Evolutionary conservation across 2,888 invertebrate species (phyloP).

Genomic region (Dendrolimus pini): DNA sequence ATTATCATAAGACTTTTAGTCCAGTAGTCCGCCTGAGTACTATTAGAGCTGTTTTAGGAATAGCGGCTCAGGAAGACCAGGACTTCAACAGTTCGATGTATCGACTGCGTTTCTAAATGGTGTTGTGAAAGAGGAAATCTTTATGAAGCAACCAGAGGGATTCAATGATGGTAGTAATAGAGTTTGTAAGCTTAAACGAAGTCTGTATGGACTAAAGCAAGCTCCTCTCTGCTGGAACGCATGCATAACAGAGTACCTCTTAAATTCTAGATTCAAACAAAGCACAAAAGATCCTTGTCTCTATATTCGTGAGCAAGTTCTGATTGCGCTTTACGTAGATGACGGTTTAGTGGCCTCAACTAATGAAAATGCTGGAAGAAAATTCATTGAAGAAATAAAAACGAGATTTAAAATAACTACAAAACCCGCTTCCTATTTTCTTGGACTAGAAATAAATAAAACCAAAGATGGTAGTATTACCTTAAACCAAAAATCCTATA

Average conservation of each 20-base stretch:
- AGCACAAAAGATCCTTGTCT: conserved; percentile 4
- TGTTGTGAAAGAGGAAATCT: conserved; percentile 2
- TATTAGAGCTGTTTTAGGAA: no score
- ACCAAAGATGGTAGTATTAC: no score
- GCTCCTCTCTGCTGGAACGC: conserved; percentile 10
- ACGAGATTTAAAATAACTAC: neutral
- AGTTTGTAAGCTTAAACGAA: conserved; percentile 3
- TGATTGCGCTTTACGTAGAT: neutral
- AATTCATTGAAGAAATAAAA: neutral
- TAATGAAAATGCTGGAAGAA: neutral
- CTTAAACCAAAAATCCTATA: no score
- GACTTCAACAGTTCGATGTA: conserved; percentile 1
- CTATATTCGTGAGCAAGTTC: neutral
- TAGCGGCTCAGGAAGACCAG: neutral
- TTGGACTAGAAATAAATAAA: no score
- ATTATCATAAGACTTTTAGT: conserved; percentile 9
- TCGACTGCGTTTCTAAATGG: conserved; percentile 1
- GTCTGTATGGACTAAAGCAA: conserved; percentile 9
- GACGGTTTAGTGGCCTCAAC: neutral
- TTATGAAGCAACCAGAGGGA: conserved; percentile 4
- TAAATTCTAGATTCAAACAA: neutral
- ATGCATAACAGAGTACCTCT: conserved; percentile 1
- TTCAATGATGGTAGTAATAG: conserved; percentile 1
- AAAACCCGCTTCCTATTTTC: no score
- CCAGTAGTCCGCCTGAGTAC: conserved; percentile 4